Conservation (phyloP, 2,113 vertebrate species). For the Atherinomorus stipes region DNA sequence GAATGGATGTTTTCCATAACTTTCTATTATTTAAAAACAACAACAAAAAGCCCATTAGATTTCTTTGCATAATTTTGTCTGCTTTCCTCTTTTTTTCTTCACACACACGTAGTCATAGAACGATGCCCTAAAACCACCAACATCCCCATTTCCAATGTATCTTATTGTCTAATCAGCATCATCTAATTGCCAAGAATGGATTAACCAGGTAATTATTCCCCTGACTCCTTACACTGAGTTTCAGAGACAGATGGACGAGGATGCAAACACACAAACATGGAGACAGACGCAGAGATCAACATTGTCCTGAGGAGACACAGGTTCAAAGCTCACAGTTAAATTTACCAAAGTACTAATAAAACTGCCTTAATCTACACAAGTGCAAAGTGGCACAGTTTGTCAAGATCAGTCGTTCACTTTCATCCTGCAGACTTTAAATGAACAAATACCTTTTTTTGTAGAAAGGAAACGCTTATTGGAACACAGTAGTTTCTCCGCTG, state of each 20-base stretch:
- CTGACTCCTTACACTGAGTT: constrained; percentile 54
- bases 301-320: not conserved
- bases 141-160: constrained; percentile 59
- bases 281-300: constrained; percentile 13
- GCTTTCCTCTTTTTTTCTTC: not conserved
- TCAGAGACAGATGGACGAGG: constrained; percentile 53
- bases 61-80: not conserved
- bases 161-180: constrained; percentile 75
- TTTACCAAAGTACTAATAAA: not conserved
- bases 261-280: constrained; percentile 8
- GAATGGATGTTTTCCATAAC: not conserved
- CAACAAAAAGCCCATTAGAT: too few species aligned
- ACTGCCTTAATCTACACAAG: not conserved
- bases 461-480: too few species aligned
- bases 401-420: not conserved
- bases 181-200: constrained; percentile 80
- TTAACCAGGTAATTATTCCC: constrained; percentile 82
- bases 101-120: constrained; percentile 22
- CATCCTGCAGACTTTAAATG: not conserved
- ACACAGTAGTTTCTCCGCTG: too few species aligned
- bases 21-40: not conserved
- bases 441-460: not conserved
- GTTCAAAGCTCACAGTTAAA: not conserved
- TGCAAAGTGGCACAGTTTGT: not conserved
- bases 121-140: constrained; percentile 17